Conservation (phyloP, 1,140 invertebrate species). For the Phthorimaea operculella region DNA sequence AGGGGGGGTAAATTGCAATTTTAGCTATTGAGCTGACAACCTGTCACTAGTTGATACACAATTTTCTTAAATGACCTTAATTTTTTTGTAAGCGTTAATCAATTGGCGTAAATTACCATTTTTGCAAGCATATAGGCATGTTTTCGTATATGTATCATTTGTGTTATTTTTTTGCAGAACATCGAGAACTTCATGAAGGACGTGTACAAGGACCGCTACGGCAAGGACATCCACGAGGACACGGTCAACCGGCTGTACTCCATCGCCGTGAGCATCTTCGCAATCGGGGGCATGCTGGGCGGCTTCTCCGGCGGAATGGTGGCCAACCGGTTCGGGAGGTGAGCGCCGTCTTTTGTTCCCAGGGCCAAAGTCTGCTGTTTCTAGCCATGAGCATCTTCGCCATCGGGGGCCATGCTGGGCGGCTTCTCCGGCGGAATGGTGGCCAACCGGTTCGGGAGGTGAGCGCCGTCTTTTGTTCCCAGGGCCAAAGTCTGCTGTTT, state of each 20-base stretch:
- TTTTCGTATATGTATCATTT: too few species aligned
- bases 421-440: constrained; percentile 92
- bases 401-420: constrained; percentile 94
- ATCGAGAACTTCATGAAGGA: constrained; percentile 96
- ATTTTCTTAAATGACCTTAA: too few species aligned
- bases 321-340: constrained; percentile 69
- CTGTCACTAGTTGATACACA: too few species aligned
- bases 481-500: too few species aligned
- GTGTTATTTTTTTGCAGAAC: constrained; percentile 62
- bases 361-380: too few species aligned
- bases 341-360: too few species aligned
- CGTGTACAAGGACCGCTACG: constrained; percentile 74
- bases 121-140: too few species aligned
- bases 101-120: too few species aligned
- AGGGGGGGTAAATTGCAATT: too few species aligned
- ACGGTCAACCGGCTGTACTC: constrained; percentile 85
- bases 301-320: constrained; percentile 92
- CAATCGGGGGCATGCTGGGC: constrained; percentile 95
- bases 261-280: constrained; percentile 93
- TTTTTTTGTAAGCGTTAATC: too few species aligned
- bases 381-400: constrained; percentile 96
- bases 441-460: constrained; percentile 69
- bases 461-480: too few species aligned
- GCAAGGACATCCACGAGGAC: constrained; percentile 56
- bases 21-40: too few species aligned